These are phyloP conservation scores for Reticulitermes speratus DNA, from an alignment of 1,140 invertebrate species.

Conservation along the genomic window DNA sequence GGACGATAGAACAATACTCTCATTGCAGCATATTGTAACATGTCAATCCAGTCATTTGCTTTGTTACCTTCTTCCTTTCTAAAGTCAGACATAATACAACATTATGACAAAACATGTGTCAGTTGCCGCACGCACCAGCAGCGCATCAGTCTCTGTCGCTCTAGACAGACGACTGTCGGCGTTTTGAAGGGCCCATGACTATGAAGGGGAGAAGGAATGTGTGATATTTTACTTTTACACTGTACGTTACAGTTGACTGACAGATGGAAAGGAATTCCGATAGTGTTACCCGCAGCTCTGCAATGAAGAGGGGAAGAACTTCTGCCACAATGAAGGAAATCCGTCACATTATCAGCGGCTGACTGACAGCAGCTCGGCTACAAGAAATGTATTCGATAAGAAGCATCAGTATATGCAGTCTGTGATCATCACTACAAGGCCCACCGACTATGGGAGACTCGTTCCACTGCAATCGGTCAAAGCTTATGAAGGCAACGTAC, in stretches of 20 bases:
- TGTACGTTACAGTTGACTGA: neutral
- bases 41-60: neutral
- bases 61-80: neutral
- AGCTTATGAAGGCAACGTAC: no score
- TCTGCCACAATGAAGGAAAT: neutral
- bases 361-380: neutral
- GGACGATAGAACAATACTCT: neutral
- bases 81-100: neutral
- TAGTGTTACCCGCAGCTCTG: neutral
- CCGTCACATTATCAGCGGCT: neutral
- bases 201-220: neutral
- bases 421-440: no score
- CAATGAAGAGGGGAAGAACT: no score
- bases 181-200: neutral
- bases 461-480: no score
- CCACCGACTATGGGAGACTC: no score
- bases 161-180: neutral
- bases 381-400: neutral
- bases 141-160: conserved; percentile 7
- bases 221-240: conserved; percentile 1
- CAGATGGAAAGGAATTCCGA: neutral
- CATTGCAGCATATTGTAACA: neutral
- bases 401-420: no score
- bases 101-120: neutral
- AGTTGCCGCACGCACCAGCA: neutral